Evolutionary conservation across 2,888 invertebrate species (phyloP), one percentile per base, ranked within the genome.

Genomic region (Apodemia mormo): DNA sequence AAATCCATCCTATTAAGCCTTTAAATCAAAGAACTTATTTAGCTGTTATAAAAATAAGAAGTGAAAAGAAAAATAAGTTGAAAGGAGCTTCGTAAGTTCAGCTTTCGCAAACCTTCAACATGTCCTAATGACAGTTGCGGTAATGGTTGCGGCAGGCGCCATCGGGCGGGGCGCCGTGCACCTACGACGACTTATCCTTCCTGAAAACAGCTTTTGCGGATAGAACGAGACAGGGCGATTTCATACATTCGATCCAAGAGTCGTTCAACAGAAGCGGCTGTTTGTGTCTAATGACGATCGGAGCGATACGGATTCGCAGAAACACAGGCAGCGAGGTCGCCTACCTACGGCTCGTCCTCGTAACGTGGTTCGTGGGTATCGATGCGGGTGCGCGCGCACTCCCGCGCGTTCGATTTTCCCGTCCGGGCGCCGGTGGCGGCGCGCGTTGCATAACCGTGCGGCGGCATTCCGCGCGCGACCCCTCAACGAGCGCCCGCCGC

Each of bases 391-490:
- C 88, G 90, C 87, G 90, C 90, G 91, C 89, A 85, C 72, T 72
- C 80, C 83, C 85, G 83, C 85, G 83, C 81, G 80, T 89, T 92
- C 90, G 91, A 91, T 90, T 88, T 88, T 87, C 86, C 82, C 73
- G 83, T 82, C 85, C 82, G 85, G 85, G 87, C 86, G 88, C 83
- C 86, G 78, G 87, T 86, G 87, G 89, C 88, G 90, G 90, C 89
- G 88, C 89, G 88, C 90, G 88, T 92, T 91, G 92, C 92, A 92
- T 92, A 92, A 92, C 90, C 85, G 80, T 82, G 87, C 83, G 85
- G 82, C 88, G 84, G 88, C 93, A 92, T 90, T 92, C 88, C 90
- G 90, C 89, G 92, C 92, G 93, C 92, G 92, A 90, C 82, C 84
- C 88, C 88, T 88, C 88, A 84, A 85, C 85, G 88, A 89, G 89